Evolutionary conservation across 2,113 vertebrate genomes (phyloP).

Genomic region (Oceanodroma tethys): DNA sequence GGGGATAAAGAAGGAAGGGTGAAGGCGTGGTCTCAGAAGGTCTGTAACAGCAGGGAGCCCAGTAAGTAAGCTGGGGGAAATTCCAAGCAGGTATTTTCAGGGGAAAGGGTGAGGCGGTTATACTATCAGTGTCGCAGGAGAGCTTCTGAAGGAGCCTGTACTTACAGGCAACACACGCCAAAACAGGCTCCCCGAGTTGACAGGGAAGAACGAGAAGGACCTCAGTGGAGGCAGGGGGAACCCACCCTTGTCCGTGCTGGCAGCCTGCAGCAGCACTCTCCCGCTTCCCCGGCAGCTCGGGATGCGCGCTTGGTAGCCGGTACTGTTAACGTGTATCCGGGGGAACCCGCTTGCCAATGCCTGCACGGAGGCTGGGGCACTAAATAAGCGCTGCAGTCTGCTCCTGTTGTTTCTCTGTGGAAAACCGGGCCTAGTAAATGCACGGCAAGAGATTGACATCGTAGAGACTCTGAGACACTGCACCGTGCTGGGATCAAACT

Average conservation of each 20-base stretch:
- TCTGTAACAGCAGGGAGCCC: neutral
- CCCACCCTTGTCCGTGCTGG: fast-evolving
- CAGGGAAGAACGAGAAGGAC: neutral
- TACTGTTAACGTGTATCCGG: fast-evolving
- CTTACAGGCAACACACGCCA: fast-evolving
- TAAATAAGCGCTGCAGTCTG: fast-evolving
- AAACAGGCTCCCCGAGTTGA: neutral
- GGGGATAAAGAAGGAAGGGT: neutral
- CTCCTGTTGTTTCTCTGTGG: neutral
- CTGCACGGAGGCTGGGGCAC: fast-evolving
- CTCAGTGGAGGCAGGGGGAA: neutral
- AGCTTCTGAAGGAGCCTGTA: neutral
- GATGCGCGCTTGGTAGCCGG: fast-evolving
- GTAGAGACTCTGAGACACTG: fast-evolving
- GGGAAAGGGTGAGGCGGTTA: neutral
- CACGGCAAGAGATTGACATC: fast-evolving
- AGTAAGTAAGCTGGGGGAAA: neutral
- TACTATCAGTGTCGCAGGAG: fast-evolving
- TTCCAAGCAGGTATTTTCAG: neutral
- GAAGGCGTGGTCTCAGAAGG: neutral
- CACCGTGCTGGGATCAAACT: fast-evolving
- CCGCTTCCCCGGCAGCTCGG: fast-evolving
- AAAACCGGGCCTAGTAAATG: fast-evolving
- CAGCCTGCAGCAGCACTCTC: neutral
- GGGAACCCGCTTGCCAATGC: neutral